A percentile compares a stretch with the other conserved stretches of the same genome.
phyloP scores from a whole-genome alignment of 2,797 vertebrate species.

The Sebastolobus alascanus region DNA sequence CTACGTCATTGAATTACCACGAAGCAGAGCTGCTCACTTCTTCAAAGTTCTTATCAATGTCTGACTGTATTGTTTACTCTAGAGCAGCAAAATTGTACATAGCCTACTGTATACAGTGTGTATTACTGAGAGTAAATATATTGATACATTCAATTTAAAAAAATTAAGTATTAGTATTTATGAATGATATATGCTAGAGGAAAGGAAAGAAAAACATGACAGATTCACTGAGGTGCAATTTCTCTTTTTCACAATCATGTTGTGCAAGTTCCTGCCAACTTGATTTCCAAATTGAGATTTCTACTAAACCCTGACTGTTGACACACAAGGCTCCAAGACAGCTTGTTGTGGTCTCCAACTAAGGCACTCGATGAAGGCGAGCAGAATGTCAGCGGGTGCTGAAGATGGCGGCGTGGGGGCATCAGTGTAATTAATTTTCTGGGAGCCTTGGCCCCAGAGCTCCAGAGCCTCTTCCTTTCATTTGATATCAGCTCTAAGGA shows the following conservation, averaged over 20 bases:
- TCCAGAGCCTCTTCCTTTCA: constrained; percentile 62
- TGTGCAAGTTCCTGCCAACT: constrained; percentile 19
- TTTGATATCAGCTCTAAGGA: constrained; percentile 70
- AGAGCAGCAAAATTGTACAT: background rate
- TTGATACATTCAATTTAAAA: background rate
- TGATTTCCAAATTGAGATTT: constrained; percentile 6
- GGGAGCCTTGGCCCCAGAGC: constrained; percentile 53
- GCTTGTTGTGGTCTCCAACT: constrained; percentile 34
- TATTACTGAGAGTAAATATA: background rate
- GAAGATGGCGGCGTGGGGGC: constrained; percentile 21
- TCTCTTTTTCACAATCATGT: background rate
- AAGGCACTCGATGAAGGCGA: constrained; percentile 28
- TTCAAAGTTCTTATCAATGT: background rate
- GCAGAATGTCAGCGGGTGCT: constrained; percentile 47
- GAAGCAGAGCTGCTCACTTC: constrained; percentile 3
- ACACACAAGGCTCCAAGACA: constrained; percentile 18
- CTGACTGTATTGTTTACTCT: background rate
- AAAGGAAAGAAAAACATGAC: background rate
- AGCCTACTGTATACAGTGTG: background rate
- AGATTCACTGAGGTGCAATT: background rate
- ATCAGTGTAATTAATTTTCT: constrained; percentile 75
- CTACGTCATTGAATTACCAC: constrained; percentile 21
- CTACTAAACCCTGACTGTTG: constrained; percentile 32
- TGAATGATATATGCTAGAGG: background rate
- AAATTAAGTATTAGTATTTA: background rate